Conservation (phyloP, 1,140 invertebrate genomes). For the Diorhabda sublineata region DNA sequence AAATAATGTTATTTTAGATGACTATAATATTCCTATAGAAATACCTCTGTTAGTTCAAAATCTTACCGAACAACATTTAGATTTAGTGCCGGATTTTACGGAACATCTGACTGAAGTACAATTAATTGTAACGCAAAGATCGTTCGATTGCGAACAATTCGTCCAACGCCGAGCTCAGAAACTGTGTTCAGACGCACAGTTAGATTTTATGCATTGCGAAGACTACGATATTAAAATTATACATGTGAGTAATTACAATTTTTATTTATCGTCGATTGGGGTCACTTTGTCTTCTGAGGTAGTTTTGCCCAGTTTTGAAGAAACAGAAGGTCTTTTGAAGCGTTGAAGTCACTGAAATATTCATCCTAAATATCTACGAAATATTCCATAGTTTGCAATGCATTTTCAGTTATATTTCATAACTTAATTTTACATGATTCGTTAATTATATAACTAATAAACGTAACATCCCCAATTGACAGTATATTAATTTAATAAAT, state of each 20-base stretch:
- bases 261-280: not conserved
- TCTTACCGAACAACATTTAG: constrained; percentile 43
- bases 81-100: constrained; percentile 41
- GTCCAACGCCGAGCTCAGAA: constrained; percentile 43
- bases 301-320: too few species aligned
- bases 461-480: too few species aligned
- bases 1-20: constrained; percentile 37
- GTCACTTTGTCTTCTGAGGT: too few species aligned
- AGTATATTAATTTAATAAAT: too few species aligned
- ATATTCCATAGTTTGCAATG: too few species aligned
- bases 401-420: too few species aligned
- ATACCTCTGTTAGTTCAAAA: constrained; percentile 45
- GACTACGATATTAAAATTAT: constrained; percentile 47
- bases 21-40: constrained; percentile 46
- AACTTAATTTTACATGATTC: too few species aligned
- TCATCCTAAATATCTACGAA: too few species aligned
- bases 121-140: constrained; percentile 44
- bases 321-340: too few species aligned
- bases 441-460: too few species aligned
- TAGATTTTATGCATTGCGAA: constrained; percentile 44
- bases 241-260: constrained; percentile 37
- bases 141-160: constrained; percentile 47
- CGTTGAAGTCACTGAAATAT: too few species aligned
- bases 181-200: constrained; percentile 40
- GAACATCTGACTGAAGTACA: constrained; percentile 44